Percentiles rank a stretch among this genome's conserved stretches.
These are phyloP conservation scores for Remorina albescens DNA, from an alignment of 2,797 vertebrate genomes.

Conservation along the genomic window DNA sequence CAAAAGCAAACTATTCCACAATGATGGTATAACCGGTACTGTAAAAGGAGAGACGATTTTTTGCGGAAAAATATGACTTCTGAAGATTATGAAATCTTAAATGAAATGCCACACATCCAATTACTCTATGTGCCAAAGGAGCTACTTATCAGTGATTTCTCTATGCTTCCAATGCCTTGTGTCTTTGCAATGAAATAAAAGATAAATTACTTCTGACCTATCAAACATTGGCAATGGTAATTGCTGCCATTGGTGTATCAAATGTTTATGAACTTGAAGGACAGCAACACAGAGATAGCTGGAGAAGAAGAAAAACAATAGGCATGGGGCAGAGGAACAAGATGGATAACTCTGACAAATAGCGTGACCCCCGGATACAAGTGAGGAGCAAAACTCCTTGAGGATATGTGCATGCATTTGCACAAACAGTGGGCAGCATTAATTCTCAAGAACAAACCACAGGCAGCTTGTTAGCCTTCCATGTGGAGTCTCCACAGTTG, in stretches of 20 bases:
- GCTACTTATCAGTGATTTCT: slow-evolving; percentile 13
- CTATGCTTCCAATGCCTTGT: background rate
- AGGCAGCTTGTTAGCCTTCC: slow-evolving; percentile 6
- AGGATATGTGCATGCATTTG: slow-evolving; percentile 59
- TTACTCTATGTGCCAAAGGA: slow-evolving; percentile 34
- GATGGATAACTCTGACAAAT: slow-evolving; percentile 62
- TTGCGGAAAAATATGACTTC: background rate
- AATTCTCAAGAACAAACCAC: slow-evolving; percentile 39
- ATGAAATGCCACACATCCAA: slow-evolving; percentile 32
- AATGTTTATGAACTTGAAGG: slow-evolving; percentile 53
- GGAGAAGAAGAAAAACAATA: slow-evolving; percentile 27
- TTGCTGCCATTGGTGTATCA: slow-evolving; percentile 32
- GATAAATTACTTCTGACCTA: slow-evolving; percentile 30
- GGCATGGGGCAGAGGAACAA: slow-evolving; percentile 7
- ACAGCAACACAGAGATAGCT: slow-evolving; percentile 16
- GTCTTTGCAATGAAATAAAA: slow-evolving; percentile 26
- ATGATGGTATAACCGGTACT: background rate
- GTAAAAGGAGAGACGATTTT: background rate
- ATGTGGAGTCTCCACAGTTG: slow-evolving; percentile 13
- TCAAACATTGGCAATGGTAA: slow-evolving; percentile 33
- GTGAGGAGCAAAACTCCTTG: slow-evolving; percentile 24
- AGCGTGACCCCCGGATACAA: slow-evolving; percentile 40
- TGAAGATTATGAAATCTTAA: slow-evolving; percentile 6
- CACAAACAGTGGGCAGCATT: slow-evolving; percentile 40
- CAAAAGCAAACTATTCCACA: background rate